Conservation (phyloP, 2,113 vertebrate species). For the Todiramphus saurophagus region DNA sequence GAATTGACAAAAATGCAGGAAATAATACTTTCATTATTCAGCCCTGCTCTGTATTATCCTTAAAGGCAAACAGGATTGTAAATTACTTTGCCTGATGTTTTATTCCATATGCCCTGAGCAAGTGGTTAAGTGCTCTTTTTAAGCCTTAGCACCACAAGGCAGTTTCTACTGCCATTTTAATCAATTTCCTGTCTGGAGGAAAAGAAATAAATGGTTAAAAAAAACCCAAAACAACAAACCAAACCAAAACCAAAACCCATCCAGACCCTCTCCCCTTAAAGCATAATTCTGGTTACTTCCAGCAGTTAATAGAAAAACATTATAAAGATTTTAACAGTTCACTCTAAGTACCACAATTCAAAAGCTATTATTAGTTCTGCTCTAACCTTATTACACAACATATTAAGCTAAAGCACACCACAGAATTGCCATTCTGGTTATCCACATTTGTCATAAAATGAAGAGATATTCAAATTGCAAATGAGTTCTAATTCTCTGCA, state of each 20-base stretch:
- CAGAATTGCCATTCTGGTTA: not conserved
- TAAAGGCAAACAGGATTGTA: conserved; percentile 63
- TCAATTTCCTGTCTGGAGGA: conserved; percentile 53
- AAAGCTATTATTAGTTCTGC: conserved; percentile 32
- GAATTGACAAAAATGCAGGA: conserved; percentile 57
- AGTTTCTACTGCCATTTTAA: conserved; percentile 66
- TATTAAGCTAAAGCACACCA: not conserved
- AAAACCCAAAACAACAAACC: not conserved
- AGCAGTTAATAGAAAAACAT: conserved; percentile 46
- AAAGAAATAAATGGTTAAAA: conserved; percentile 20
- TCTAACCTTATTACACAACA: not conserved
- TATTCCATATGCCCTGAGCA: conserved; percentile 60
- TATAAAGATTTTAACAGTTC: conserved; percentile 53
- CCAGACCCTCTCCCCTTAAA: not conserved
- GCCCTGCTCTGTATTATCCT: conserved; percentile 59
- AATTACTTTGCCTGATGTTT: conserved; percentile 65
- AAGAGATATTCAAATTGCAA: not conserved
- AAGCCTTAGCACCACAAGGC: conserved; percentile 45
- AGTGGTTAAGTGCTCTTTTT: conserved; percentile 75
- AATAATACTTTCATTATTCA: conserved; percentile 68
- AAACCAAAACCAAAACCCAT: not conserved
- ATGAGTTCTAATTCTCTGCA: not conserved
- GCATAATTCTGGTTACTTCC: not conserved
- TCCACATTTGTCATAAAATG: not conserved
- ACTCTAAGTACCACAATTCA: conserved; percentile 30